Evolutionary conservation across 1,140 invertebrate genomes (phyloP).

Genomic region (fruit fly (Drosophila melanogaster)): DNA sequence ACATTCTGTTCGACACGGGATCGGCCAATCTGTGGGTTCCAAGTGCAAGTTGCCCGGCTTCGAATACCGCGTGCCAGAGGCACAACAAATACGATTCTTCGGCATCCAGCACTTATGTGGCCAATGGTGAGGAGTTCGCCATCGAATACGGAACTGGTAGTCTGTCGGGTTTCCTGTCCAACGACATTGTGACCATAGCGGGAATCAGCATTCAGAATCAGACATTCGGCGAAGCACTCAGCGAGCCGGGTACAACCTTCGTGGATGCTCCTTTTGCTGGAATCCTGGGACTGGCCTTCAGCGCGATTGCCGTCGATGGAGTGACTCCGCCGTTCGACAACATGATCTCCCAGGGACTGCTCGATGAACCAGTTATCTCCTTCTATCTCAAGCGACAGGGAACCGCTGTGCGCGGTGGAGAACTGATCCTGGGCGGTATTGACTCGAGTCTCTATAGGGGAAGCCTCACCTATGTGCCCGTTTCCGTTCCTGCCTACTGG

Average conservation of each 20-base stretch:
- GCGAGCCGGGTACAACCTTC: conserved; percentile 94
- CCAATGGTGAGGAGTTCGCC: conserved; percentile 94
- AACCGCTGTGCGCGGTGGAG: conserved; percentile 52
- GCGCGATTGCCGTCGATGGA: conserved; percentile 93
- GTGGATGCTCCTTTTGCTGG: conserved; percentile 98
- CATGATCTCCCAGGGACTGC: conserved; percentile 93
- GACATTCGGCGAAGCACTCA: conserved; percentile 98
- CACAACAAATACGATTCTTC: conserved; percentile 94
- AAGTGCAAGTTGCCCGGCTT: conserved; percentile 91
- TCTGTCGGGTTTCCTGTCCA: conserved; percentile 96
- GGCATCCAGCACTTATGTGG: conserved; percentile 92
- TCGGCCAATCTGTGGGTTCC: conserved; percentile 99
- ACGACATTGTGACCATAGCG: conserved; percentile 90
- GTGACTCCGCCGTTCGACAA: conserved; percentile 97
- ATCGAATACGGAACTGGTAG: conserved; percentile 98
- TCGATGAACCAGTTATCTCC: conserved; percentile 93
- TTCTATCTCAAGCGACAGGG: conserved; percentile 89
- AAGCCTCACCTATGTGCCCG: conserved; percentile 70
- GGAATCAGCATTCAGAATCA: conserved; percentile 90
- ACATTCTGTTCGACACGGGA: conserved; percentile 99
- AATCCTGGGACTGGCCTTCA: conserved; percentile 96
- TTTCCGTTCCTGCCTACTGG: conserved; percentile 78
- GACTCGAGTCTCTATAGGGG: conserved; percentile 63
- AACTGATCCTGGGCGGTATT: conserved; percentile 73
- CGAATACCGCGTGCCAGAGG: conserved; percentile 90